Evolutionary conservation across 2,113 vertebrate genomes (phyloP), one percentile per base, ranked within the genome.

Genomic region (Columba livia): DNA sequence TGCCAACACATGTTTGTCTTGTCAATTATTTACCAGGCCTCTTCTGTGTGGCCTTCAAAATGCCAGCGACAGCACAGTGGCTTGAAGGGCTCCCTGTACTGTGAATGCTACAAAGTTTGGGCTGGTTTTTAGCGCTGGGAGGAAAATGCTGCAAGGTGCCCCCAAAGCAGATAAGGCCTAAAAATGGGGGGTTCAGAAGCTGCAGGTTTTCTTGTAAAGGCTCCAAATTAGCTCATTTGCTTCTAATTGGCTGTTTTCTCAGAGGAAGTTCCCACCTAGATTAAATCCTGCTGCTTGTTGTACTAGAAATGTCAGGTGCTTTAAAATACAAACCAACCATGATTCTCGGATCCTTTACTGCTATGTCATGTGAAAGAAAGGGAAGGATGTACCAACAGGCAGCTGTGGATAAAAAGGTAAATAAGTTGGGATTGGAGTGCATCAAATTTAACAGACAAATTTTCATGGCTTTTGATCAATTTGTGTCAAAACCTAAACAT

Each of bases 101-200:
- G 13, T 24, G 56, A 40, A 2, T 0, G 0, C 38, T 57, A 36
- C 36, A 61, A 75, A 24, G 25, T 18, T 64, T 64, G 42, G 40
- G 13, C 25, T 79, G 24, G 13, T 31, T 17, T 31, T 31, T 74
- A 74, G 23, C 0, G 1, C 12, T 28, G 38, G 13, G 9, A 5
- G 4, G 2, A 60, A 75, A 73, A 78, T 15, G 19, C 6, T 56
- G 20, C 64, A 74, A 36, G 20, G 23, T 25, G 9, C 3, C 13
- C 10, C 26, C 4, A 5, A 47, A 72, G 40, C 31, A 91, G 74
- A 42, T 6, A 66, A 15, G 10, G 2, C n/a, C 23, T 25, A 78
- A 90, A 90, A 14, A 0, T 0, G 0, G 13, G 3, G 7, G 7
- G 7, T 53, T 72, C n/a, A 54, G 8, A 57, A 88, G n/a, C 42